These are phyloP conservation scores for Hypotaenidia philippensis DNA, from an alignment of 2,797 vertebrate genomes.

Conservation along the genomic window DNA sequence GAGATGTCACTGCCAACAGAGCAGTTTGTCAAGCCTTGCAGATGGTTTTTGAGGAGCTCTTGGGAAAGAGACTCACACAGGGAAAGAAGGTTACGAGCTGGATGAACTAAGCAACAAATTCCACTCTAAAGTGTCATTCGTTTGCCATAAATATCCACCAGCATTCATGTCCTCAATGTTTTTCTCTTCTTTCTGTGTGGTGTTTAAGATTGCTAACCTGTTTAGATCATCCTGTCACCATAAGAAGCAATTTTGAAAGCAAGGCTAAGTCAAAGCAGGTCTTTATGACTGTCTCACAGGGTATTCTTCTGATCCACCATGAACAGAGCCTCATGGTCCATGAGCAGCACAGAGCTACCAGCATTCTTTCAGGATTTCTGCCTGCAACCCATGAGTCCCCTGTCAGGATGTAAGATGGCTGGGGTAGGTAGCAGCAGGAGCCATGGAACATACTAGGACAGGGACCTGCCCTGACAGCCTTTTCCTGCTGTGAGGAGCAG, in stretches of 20 bases:
- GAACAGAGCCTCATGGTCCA: background rate
- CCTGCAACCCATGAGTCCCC: background rate
- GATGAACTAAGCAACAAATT: background rate
- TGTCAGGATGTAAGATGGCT: too few species aligned
- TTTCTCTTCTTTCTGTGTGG: background rate
- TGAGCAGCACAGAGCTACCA: background rate
- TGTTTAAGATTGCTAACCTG: background rate
- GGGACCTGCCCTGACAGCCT: fast-evolving
- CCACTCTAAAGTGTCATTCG: background rate
- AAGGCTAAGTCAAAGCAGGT: background rate
- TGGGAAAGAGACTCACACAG: background rate
- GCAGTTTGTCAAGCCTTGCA: constrained; percentile 5
- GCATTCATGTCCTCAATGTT: background rate
- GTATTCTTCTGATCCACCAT: background rate
- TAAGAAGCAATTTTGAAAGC: background rate
- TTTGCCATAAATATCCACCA: background rate
- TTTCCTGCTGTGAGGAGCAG: background rate
- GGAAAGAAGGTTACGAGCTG: background rate
- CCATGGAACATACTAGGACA: background rate
- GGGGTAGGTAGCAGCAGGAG: fast-evolving
- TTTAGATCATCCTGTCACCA: background rate
- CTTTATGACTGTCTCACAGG: background rate
- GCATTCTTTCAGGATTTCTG: background rate
- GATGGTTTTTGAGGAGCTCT: constrained; percentile 8
- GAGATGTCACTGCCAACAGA: background rate